Conservation (phyloP, 2,888 invertebrate genomes). For the Siphonodentalium dalli region DNA sequence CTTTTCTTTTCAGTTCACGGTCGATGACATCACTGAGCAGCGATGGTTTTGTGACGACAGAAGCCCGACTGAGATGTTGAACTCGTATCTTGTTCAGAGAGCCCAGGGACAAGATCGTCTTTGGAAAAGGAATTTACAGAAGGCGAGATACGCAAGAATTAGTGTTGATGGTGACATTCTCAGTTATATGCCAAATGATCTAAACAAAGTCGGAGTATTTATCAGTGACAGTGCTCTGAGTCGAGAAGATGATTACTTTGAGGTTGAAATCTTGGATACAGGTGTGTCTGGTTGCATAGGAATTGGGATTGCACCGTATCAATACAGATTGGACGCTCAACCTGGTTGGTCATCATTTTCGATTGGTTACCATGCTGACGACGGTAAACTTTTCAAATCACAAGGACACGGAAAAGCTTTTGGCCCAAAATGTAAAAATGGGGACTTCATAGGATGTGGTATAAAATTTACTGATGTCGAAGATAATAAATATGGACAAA, state of each 20-base stretch:
- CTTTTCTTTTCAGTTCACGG: too few species aligned
- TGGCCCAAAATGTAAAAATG: slow-evolving; percentile 63
- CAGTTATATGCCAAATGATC: slow-evolving; percentile 61
- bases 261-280: slow-evolving; percentile 62
- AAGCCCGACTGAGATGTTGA: too few species aligned
- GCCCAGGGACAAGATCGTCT: too few species aligned
- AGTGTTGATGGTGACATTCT: slow-evolving; percentile 50
- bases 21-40: too few species aligned
- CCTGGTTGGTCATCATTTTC: slow-evolving; percentile 66
- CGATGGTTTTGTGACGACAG: too few species aligned
- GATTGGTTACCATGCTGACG: slow-evolving; percentile 66
- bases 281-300: slow-evolving; percentile 59
- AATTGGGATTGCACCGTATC: slow-evolving; percentile 63
- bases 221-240: slow-evolving; percentile 58
- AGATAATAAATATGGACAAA: slow-evolving; percentile 38
- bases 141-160: slow-evolving; percentile 50
- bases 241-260: slow-evolving; percentile 63
- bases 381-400: slow-evolving; percentile 65
- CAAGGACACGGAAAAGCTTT: slow-evolving; percentile 61
- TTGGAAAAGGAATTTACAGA: too few species aligned
- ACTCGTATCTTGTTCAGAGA: too few species aligned
- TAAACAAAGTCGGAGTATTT: slow-evolving; percentile 62
- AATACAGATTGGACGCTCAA: slow-evolving; percentile 64
- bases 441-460: slow-evolving; percentile 66
- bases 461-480: slow-evolving; percentile 57